Conservation (phyloP, 2,797 vertebrate genomes). For the Neopelma chrysocephalum region DNA sequence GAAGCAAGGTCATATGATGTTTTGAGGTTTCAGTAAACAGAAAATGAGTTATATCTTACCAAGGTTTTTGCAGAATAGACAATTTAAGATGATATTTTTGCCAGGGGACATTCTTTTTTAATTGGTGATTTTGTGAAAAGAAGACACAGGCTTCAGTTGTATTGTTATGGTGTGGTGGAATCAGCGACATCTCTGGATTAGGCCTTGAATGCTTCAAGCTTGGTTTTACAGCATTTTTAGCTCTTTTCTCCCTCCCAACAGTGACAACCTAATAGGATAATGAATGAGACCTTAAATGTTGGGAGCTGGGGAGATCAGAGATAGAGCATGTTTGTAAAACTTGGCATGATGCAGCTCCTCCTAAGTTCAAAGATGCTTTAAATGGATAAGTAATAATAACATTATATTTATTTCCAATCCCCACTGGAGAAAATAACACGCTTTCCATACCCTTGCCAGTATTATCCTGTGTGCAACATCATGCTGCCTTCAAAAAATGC, state of each 20-base stretch:
- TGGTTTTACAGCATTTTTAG: conserved; percentile 9
- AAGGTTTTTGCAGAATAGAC: neutral
- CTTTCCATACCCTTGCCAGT: neutral
- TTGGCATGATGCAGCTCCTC: neutral
- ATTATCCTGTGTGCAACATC: neutral
- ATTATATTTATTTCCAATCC: neutral
- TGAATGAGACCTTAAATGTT: neutral
- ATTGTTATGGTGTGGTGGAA: neutral
- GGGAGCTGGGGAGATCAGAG: neutral
- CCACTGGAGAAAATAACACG: neutral
- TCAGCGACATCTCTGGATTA: neutral
- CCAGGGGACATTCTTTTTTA: neutral
- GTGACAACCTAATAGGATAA: neutral
- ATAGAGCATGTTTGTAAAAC: neutral
- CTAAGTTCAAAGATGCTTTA: neutral
- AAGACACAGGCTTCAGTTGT: neutral
- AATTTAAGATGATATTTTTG: neutral
- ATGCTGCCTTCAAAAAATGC: neutral
- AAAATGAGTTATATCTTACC: conserved; percentile 32
- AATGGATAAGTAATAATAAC: neutral
- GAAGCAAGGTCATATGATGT: conserved; percentile 45
- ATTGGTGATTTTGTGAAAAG: conserved; percentile 1
- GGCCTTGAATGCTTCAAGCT: neutral
- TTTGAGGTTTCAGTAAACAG: conserved; percentile 27
- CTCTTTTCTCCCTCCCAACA: neutral